Base-by-base conservation (phyloP, 35 echinoderm and acorn worm species). In the Patiria miniata region DNA sequence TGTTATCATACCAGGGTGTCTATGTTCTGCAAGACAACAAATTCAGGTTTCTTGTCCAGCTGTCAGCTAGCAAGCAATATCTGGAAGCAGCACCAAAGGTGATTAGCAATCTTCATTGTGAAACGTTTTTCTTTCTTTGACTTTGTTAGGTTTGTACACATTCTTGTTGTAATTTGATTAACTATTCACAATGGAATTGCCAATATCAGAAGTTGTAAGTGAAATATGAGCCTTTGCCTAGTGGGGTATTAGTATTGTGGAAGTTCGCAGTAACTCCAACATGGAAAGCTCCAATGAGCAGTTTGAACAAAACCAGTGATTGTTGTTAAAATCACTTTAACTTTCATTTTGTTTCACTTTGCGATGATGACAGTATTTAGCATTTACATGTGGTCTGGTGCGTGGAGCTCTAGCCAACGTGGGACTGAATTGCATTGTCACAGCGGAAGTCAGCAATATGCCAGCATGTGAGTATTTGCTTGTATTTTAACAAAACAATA, bases 21-120 rank as follows among this genome's bases (percentile, higher is more conserved):
- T 98, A 98, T 87, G 96, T 98, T 77, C 82, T 98, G 34, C 92
- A 94, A 68, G 96, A 98, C 76, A 94, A 94, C 54, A 98, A 90
- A 68, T 98, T 98, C 50, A 98, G 89, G 53, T 59, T 98, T 17
- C 78, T 98, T 32, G 88, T 85, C 36, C 96, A 94, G 79, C 94
- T 98, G 92, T 94, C 96, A 42, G 89, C 92, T 18, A 90, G 92
- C 37, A 93, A 98, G 44, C 96, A 98, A 69, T 98, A 98, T 42
- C 36, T 98, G 21, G 96, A 98, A 89, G 30, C 89, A 89, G 96
- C 92, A 89, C 96, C 96, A 52, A 91, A 84, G 79, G 96, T 94
- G 40, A 90, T 89, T 52, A 42, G n/a, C n/a, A 69, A 4, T 17
- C 61, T 69, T 69, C 33, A 18, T 36, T 69, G 18, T 69, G 3